Evolutionary conservation across 1,140 invertebrate species (phyloP), one percentile per base, ranked within the genome.

Genomic region (Drosophila willistoni): DNA sequence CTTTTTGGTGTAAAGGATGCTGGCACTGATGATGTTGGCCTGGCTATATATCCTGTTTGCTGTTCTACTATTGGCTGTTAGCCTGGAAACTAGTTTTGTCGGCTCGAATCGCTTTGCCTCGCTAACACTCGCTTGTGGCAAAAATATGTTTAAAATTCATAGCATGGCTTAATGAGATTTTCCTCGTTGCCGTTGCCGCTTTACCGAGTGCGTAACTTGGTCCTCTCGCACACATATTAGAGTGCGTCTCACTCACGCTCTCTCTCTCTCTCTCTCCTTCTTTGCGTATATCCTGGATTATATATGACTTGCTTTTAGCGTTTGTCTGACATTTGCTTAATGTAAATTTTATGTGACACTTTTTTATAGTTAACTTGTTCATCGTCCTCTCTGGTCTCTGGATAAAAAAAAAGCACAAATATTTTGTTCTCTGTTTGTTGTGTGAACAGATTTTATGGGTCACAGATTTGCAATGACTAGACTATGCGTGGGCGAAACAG

Each of bases 61-160:
- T 64, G 73, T 36, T 62, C 75, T 89, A 70, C 80, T 65, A 87
- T 87, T 87, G 84, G 84, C 81, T 76, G 73, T 65, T 64, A 64
- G 14, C 39, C 14, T 68, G 36, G 64, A 57, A 69, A 69, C 66
- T 73, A 67, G 79, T 77, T 81, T 68, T 56, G 42, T 60, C 65
- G 67, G 71, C 44, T 54, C 33, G n/a, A 79, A 42, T 44, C 63
- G 81, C 68, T 79, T 79, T 42, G 73, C 47, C 74, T 82, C 72
- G 72, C 29, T 67, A 47, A 68, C 54, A 64, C 56, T 42, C 55
- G 64, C 12, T 73, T 66, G 72, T 77, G 55, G 67, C 85, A 73
- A 90, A 39, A 39, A 84, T 73, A 90, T 87, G 85, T 87, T 87
- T 87, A 87, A 87, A 90, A 87, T 87, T 87, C 84, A 85, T 87